phyloP scores from a whole-genome alignment of 2,888 invertebrate species.

The Chirona hameri region DNA sequence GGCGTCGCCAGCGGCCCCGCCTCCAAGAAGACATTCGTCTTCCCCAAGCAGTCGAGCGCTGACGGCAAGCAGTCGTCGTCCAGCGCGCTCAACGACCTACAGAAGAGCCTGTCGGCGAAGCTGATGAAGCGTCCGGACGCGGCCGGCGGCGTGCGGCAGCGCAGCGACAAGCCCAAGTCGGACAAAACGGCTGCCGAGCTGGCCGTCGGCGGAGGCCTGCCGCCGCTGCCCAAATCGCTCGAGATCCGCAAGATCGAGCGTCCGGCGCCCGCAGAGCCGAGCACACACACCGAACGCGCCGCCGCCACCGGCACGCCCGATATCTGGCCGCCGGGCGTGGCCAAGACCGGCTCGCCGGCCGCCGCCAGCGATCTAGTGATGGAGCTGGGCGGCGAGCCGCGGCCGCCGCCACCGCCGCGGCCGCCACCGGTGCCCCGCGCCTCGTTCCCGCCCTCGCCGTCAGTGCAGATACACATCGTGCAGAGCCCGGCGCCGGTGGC shows the following conservation, averaged over 20 bases:
- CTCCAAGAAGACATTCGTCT: constrained; percentile 59
- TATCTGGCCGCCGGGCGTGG: constrained; percentile 29
- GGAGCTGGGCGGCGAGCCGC: constrained; percentile 5
- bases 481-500: constrained; percentile 68
- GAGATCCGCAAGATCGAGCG: constrained; percentile 27
- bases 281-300: not conserved
- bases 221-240: constrained; percentile 28
- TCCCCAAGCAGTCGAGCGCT: not conserved
- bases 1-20: constrained; percentile 83
- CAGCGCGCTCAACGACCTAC: not conserved
- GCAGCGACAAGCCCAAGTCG: not conserved
- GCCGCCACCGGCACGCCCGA: not conserved
- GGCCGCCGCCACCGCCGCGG: constrained; percentile 48
- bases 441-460: constrained; percentile 55
- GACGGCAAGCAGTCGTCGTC: not conserved
- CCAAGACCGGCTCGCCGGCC: constrained; percentile 48
- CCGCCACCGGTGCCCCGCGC: constrained; percentile 44
- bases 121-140: not conserved
- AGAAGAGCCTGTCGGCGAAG: constrained; percentile 9
- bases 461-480: constrained; percentile 69
- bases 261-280: not conserved
- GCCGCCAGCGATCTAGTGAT: constrained; percentile 40
- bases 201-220: not conserved
- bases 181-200: constrained; percentile 8
- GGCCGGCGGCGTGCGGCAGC: not conserved